phyloP scores from a whole-genome alignment of 64 coral and sea anemone species.

The Stichodactyla helianthus region DNA sequence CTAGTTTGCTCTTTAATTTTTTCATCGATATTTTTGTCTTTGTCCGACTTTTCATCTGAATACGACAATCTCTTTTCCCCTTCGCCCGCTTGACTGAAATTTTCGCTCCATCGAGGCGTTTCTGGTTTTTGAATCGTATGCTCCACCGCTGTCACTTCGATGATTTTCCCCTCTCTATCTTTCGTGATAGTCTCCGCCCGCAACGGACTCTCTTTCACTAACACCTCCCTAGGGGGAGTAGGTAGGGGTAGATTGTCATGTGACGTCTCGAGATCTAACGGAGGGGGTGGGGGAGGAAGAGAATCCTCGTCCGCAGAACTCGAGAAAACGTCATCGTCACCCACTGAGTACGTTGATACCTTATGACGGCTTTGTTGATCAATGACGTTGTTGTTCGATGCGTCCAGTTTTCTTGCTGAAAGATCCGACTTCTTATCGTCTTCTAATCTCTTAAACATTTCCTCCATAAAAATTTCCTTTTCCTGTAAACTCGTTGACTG shows the following conservation, averaged over 20 bases:
- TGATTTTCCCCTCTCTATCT: not conserved
- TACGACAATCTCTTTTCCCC: not conserved
- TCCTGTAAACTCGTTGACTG: constrained; percentile 13
- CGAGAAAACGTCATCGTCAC: constrained; percentile 47
- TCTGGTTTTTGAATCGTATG: not conserved
- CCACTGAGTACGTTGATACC: not conserved
- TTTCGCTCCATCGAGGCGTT: not conserved
- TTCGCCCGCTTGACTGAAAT: not conserved
- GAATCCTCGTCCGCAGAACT: constrained; percentile 45
- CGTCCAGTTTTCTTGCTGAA: not conserved
- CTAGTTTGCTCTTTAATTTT: not conserved
- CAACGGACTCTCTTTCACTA: constrained; percentile 12
- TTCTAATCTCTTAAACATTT: constrained; percentile 18
- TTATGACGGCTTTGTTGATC: not conserved
- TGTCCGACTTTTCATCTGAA: not conserved
- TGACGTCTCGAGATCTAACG: constrained; percentile 46
- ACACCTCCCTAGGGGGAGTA: constrained; percentile 59
- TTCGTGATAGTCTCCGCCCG: not conserved
- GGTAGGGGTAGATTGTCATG: constrained; percentile 80
- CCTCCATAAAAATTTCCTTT: constrained; percentile 11
- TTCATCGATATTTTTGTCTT: not conserved
- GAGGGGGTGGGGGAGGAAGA: constrained; percentile 68
- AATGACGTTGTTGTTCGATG: not conserved
- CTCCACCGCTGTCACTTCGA: not conserved
- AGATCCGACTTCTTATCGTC: not conserved